Evolutionary conservation across 2,888 invertebrate species (phyloP).

Genomic region (Latheticus oryzae): DNA sequence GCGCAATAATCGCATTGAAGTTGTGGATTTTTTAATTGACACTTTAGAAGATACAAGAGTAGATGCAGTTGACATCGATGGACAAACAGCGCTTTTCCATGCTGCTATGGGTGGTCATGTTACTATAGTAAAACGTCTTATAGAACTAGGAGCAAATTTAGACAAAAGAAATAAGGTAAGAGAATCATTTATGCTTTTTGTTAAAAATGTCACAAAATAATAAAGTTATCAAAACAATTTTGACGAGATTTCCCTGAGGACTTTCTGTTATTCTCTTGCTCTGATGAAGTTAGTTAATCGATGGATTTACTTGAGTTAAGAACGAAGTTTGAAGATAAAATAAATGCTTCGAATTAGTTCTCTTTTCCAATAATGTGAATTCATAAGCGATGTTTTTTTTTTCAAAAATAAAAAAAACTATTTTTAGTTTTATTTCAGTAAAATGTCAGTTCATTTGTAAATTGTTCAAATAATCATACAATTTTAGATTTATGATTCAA

Average conservation of each 20-base stretch:
- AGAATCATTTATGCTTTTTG: conserved; percentile 11
- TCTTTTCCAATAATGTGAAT: too few relatives aligned
- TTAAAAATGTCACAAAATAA: conserved; percentile 15
- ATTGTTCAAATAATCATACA: too few relatives aligned
- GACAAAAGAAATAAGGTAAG: conserved; percentile 78
- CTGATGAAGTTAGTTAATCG: conserved; percentile 10
- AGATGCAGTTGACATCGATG: conserved; percentile 74
- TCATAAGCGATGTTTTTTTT: too few relatives aligned
- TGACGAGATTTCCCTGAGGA: conserved; percentile 14
- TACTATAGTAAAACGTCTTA: conserved; percentile 72
- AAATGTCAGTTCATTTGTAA: too few relatives aligned
- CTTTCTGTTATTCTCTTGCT: conserved; percentile 7
- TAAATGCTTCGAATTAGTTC: too few relatives aligned
- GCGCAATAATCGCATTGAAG: conserved; percentile 75
- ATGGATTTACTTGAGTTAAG: conserved; percentile 5
- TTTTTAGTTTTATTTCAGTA: too few relatives aligned
- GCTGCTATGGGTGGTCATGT: conserved; percentile 81
- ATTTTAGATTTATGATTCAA: too few relatives aligned
- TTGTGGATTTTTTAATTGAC: conserved; percentile 75
- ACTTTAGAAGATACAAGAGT: conserved; percentile 71
- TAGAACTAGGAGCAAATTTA: conserved; percentile 76
- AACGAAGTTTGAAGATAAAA: too few relatives aligned
- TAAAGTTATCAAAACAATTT: conserved; percentile 19
- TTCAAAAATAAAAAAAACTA: too few relatives aligned
- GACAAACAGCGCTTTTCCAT: conserved; percentile 80